These are phyloP conservation scores for Elegia similella DNA, from an alignment of 2,888 invertebrate species.

Conservation along the genomic window DNA sequence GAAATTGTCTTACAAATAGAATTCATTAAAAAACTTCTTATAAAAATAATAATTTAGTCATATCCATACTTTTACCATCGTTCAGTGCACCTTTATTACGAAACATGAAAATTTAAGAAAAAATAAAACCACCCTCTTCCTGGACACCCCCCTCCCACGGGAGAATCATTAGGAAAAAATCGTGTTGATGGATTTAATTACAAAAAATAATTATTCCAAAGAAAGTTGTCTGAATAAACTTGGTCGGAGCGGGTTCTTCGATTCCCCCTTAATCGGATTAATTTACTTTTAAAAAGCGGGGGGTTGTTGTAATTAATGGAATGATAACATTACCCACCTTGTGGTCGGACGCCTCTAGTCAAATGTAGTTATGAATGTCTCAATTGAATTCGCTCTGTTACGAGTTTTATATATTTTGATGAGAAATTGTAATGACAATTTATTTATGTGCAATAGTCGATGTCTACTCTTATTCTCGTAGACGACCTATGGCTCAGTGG, in stretches of 20 bases:
- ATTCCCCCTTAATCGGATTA: slow-evolving; percentile 81
- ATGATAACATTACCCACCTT: slow-evolving; percentile 80
- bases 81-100: slow-evolving; percentile 35
- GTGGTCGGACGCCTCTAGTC: slow-evolving; percentile 64
- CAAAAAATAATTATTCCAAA: slow-evolving; percentile 81
- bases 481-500: too few relatives aligned
- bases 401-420: too few relatives aligned
- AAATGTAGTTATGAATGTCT: slow-evolving; percentile 27
- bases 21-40: background rate
- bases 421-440: too few relatives aligned
- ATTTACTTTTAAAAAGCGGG: slow-evolving; percentile 80
- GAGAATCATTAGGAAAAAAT: slow-evolving; percentile 82
- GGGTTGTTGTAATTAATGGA: slow-evolving; percentile 80
- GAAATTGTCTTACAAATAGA: background rate
- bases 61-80: slow-evolving; percentile 39
- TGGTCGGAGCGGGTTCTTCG: slow-evolving; percentile 78
- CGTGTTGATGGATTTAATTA: slow-evolving; percentile 83
- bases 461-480: too few relatives aligned
- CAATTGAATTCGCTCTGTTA: background rate
- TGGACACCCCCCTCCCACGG: slow-evolving; percentile 57
- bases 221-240: slow-evolving; percentile 80
- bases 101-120: slow-evolving; percentile 55
- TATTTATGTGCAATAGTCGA: too few relatives aligned
- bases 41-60: background rate
- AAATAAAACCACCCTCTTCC: slow-evolving; percentile 51